Base-by-base conservation (phyloP, 2,888 invertebrate species). In the Craniophora ligustri region DNA sequence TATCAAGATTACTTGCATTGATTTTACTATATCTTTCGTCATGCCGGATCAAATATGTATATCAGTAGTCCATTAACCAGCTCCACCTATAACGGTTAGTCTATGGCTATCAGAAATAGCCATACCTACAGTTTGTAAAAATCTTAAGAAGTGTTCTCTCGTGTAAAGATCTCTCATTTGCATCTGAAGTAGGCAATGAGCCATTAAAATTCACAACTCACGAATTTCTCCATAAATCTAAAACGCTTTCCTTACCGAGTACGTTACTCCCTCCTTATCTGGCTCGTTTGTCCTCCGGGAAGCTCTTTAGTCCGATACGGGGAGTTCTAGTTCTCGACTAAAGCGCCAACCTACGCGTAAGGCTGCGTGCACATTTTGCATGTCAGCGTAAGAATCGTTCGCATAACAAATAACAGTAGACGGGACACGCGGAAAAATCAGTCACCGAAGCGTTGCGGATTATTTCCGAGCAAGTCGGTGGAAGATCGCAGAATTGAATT, bases 231-330 rank as follows among this genome's bases (percentile, higher is more conserved):
- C 51, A 28, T 55, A 38, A 48, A 69, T 59, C 41, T 62, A 45
- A 48, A 67, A 62, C 32, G 48, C 69, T 53, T 47, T 51, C 49
- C 45, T 67, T 48, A 55, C 40, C 67, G 78, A 75, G 76, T 78
- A 75, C 78, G 71, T 65, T 75, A 76, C 78, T 71, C 75, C 68
- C 64, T 72, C 75, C 84, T 91, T 91, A 91, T 91, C 90, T 82
- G 67, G 72, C 81, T 88, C 89, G 89, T 91, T 89, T 87, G 88
- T 88, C 83, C 86, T 82, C 76, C 76, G 79, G 87, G 87, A 89
- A 88, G 84, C 87, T 84, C 82, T 89, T 85, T 82, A 83, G 72
- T 72, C 75, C 72, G 86, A 85, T 86, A 87, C 71, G 77, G 69
- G 63, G 75, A 64, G 72, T 67, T 71, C 75, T 72, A 72, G 69